A percentile compares a stretch with the other conserved stretches of the same genome.
Conservation (phyloP, 2,888 invertebrate species). For the Neoascia interrupta region DNA sequence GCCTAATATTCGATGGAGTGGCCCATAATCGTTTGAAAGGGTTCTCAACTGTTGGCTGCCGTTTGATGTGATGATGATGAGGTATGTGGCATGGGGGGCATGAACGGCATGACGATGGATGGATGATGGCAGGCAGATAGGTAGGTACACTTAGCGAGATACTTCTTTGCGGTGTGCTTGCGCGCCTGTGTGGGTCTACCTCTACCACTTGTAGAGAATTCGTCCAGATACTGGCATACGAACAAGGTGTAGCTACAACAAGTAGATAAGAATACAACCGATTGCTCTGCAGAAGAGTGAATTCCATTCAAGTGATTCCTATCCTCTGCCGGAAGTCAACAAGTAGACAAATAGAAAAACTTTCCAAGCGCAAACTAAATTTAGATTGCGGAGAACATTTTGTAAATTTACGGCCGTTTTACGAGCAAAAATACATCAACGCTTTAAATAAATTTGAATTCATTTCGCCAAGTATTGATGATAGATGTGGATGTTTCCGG, state of each 20-base stretch:
- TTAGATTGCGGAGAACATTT: background rate
- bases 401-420: background rate
- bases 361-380: constrained; percentile 18
- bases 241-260: too few relatives aligned
- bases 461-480: constrained; percentile 2
- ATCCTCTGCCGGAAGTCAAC: constrained; percentile 31
- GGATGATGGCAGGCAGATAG: background rate
- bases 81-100: constrained; percentile 1
- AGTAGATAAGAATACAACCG: background rate
- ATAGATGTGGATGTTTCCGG: too few relatives aligned
- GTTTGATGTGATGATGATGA: background rate
- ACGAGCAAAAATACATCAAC: constrained; percentile 11
- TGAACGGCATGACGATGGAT: background rate
- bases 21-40: constrained; percentile 51
- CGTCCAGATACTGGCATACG: too few relatives aligned
- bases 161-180: background rate
- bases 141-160: background rate
- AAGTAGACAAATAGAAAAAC: too few relatives aligned
- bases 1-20: constrained; percentile 51
- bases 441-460: constrained; percentile 20
- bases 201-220: background rate
- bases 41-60: constrained; percentile 17
- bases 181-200: background rate
- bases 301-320: constrained; percentile 17
- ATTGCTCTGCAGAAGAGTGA: background rate